These are phyloP conservation scores for Cyprinus carpio DNA, from an alignment of 2,113 vertebrate genomes.

Conservation along the genomic window DNA sequence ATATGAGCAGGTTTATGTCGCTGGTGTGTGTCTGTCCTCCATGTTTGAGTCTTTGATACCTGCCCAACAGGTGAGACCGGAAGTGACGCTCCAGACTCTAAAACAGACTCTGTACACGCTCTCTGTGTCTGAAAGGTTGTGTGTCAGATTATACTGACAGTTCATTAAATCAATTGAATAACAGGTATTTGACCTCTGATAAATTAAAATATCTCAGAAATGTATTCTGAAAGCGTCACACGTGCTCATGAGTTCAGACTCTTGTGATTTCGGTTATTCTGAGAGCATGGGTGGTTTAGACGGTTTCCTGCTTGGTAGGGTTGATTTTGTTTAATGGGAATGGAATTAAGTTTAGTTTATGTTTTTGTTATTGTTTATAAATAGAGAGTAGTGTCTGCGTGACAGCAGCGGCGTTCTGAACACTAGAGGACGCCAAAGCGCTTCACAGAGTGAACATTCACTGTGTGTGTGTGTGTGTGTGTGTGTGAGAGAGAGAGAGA, in stretches of 20 bases:
- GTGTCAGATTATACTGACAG: not conserved
- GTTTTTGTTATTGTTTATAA: too few species aligned
- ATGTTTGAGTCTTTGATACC: slow-evolving; percentile 28
- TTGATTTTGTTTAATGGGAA: not conserved
- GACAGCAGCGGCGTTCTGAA: not conserved
- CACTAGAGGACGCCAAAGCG: not conserved
- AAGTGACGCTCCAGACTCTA: slow-evolving; percentile 16
- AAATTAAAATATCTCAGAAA: not conserved
- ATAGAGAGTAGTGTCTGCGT: not conserved
- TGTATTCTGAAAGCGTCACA: not conserved
- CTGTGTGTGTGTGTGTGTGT: too few species aligned
- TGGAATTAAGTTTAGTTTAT: too few species aligned
- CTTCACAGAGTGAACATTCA: too few species aligned
- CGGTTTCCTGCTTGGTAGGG: not conserved
- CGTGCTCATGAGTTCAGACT: not conserved
- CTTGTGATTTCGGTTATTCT: not conserved
- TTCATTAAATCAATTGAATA: not conserved
- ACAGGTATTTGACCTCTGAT: not conserved
- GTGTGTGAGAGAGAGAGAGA: too few species aligned
- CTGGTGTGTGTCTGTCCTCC: not conserved
- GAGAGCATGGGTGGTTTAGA: not conserved
- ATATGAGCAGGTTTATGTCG: not conserved
- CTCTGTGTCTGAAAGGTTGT: not conserved
- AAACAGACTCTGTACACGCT: too few species aligned
- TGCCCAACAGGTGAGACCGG: slow-evolving; percentile 59